Base-by-base conservation (phyloP, 2,888 invertebrate species). In the Drosophila anceps region DNA sequence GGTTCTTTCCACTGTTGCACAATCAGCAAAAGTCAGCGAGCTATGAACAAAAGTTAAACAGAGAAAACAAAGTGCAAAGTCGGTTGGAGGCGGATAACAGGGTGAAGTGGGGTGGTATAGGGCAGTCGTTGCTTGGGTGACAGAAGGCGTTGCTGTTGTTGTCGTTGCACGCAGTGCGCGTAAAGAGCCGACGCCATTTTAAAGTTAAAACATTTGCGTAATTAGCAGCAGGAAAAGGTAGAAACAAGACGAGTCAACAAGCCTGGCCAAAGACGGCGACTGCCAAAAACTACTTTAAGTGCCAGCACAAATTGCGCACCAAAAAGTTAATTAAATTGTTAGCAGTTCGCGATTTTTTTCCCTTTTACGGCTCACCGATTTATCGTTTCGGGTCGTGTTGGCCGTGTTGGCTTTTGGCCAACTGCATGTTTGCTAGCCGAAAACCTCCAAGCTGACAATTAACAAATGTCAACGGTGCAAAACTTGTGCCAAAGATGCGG, bases 321-420 rank as follows among this genome's bases (percentile, higher is more conserved):
- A 70, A 84, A 76, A 88, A 90, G 48, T 79, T 90, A 90, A 86
- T 90, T 88, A 90, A 86, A 86, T 73, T 78, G 90, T 86, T 66
- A 85, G 82, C 58, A 82, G 74, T 88, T 72, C n/a, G 51, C 39
- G 41, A 48, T 50, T 53, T 63, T 41, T 35, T 33, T 31, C 33
- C 18, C 33, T 57, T 57, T 51, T 66, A 43, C 43, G 59, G 61
- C 58, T 55, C 29, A 43, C 20, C 67, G 54, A 51, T 68, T 57
- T 75, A 54, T 54, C 54, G 51, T 24, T 31, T 35, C 15, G 33
- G 20, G 43, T 46, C 35, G 27, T 37, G 59, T 43, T 77, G 84
- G 81, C 82, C 87, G 44, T 54, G 65, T 90, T 84, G 84, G 90
- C 86, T 76, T 79, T 83, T 64, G 76, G 90, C 84, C 90, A 90